Evolutionary conservation across 1,140 invertebrate genomes (phyloP).

Genomic region (Gonatopus flavifemur): DNA sequence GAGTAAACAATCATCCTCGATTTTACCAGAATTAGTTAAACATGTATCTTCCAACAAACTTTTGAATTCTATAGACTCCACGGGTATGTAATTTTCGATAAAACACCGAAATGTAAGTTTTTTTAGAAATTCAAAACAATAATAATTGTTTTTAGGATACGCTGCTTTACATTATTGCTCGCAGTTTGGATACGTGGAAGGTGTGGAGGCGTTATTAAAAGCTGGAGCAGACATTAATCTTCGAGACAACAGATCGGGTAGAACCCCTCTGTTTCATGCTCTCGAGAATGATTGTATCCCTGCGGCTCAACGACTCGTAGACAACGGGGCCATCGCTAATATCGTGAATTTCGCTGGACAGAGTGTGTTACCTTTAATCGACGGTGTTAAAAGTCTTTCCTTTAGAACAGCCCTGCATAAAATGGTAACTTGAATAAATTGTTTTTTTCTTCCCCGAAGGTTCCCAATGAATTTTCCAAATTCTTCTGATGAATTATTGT

Average conservation of each 20-base stretch:
- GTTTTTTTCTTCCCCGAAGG: no score
- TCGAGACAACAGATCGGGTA: slow-evolving; percentile 39
- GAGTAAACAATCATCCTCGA: slow-evolving; percentile 29
- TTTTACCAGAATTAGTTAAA: slow-evolving; percentile 20
- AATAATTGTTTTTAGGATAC: slow-evolving; percentile 24
- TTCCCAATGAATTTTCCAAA: no score
- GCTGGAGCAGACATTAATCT: slow-evolving; percentile 33
- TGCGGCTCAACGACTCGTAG: slow-evolving; percentile 28
- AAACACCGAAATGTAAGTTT: no score
- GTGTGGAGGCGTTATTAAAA: slow-evolving; percentile 25
- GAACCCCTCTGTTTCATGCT: slow-evolving; percentile 46
- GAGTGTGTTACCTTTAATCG: slow-evolving; percentile 21
- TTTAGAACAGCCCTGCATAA: slow-evolving; percentile 20
- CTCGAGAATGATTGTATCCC: slow-evolving; percentile 28
- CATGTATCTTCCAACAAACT: slow-evolving; percentile 10
- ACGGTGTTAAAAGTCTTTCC: slow-evolving; percentile 21
- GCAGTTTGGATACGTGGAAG: slow-evolving; percentile 22
- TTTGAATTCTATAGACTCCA: slow-evolving; percentile 13
- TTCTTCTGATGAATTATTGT: no score
- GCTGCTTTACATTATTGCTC: slow-evolving; percentile 41
- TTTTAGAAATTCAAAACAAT: neutral
- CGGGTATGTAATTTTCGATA: slow-evolving; percentile 14
- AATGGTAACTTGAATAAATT: slow-evolving; percentile 5
- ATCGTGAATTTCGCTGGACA: slow-evolving; percentile 40
- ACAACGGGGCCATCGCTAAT: slow-evolving; percentile 28